phyloP scores from a whole-genome alignment of 2,888 invertebrate species.

The Alloplasta piceator region DNA sequence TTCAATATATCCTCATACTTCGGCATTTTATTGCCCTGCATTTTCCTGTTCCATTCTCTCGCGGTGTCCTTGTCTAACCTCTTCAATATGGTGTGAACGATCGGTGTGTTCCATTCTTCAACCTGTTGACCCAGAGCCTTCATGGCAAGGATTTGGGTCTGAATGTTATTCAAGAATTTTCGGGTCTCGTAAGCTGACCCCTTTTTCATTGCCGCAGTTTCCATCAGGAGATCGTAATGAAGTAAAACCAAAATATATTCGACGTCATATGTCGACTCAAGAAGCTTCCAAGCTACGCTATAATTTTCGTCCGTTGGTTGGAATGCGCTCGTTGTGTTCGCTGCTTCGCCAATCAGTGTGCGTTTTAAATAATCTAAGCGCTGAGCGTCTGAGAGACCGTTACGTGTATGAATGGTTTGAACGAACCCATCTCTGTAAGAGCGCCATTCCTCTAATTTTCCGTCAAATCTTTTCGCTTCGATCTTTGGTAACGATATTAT shows the following conservation, averaged over 20 bases:
- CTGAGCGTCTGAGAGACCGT: conserved; percentile 13
- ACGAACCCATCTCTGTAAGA: conserved; percentile 41
- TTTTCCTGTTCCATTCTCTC: conserved; percentile 34
- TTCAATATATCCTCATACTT: too few species aligned
- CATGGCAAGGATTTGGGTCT: conserved; percentile 26
- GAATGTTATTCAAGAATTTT: conserved; percentile 17
- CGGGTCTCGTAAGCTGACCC: conserved; percentile 23
- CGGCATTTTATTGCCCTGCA: not conserved
- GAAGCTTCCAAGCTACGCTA: conserved; percentile 1
- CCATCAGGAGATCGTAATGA: conserved; percentile 10
- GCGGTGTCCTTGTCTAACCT: conserved; percentile 45
- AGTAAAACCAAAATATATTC: conserved; percentile 15
- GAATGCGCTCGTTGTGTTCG: conserved; percentile 4
- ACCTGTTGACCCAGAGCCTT: conserved; percentile 30
- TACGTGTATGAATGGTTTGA: conserved; percentile 23
- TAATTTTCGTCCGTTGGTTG: conserved; percentile 26
- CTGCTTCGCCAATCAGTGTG: conserved; percentile 18
- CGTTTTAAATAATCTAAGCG: conserved; percentile 5
- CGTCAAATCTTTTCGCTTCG: conserved; percentile 39
- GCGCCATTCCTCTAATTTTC: conserved; percentile 33
- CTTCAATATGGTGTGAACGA: conserved; percentile 27
- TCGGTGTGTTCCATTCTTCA: conserved; percentile 29
- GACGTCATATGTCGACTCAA: conserved; percentile 9
- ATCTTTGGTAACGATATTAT: conserved; percentile 21
- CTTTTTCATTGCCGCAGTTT: conserved; percentile 19